Base-by-base conservation (phyloP, 2,797 vertebrate genomes). In the Brachyalestes nurse region DNA sequence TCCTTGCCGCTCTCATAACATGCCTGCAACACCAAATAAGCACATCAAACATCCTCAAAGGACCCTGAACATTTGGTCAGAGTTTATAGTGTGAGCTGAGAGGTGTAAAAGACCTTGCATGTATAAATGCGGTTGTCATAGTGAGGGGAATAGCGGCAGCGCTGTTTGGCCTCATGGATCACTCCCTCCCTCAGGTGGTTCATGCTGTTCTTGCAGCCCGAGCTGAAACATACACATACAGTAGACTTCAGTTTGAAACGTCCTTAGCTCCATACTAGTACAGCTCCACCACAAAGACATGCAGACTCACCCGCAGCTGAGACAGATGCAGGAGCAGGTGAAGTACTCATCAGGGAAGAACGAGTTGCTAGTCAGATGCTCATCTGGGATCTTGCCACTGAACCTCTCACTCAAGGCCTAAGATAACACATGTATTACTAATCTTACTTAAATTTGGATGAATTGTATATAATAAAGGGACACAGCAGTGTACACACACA, bases 321-420 rank as follows among this genome's bases (percentile, higher is more conserved):
- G 97, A 85, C 98, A 99, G 86, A 97, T 88, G 85, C 95, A 94
- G 62, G 97, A 99, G 89, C 98, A 99, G 79, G 97, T 99, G 81
- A 99, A 99, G 92, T 99, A 99, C 86, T 99, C 97, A 75, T 99
- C 98, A 47, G 98, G 98, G 85, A 99, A 99, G 88, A 99, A 99
- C 38, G 96, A 99, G 90, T 96, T 99, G 88, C 96, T 96, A 25
- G 95, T 92, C 95, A 97, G 95, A 85, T 97, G 95, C 81, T 99
- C 98, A 87, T 99, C 97, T 0, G 96, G 93, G 84, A 99, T 97
- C 75, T 99, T 97, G 40, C 97, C 98, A 40, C 96, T 97, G 91
- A 99, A 99, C 69, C 98, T 93, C 81, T 99, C 97, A n/a, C 98
- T 99, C 87, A 99, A 82, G 47, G 98, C 98, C 98, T 99, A 88